These are phyloP conservation scores for Podiceps cristatus DNA, from an alignment of 2,113 vertebrate genomes.

Conservation along the genomic window DNA sequence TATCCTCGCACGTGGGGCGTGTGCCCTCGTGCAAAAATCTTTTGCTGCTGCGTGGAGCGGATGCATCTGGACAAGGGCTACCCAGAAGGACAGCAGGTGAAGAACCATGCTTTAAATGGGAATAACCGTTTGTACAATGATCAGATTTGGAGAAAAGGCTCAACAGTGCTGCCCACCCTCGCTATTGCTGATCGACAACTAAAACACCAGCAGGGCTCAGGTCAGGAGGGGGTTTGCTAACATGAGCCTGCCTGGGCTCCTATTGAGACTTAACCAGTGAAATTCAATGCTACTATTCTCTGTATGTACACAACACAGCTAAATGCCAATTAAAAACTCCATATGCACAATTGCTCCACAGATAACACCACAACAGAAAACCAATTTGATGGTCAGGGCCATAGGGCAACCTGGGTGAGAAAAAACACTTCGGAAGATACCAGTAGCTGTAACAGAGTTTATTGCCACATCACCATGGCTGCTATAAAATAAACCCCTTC, in stretches of 20 bases:
- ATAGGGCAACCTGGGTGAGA: not conserved
- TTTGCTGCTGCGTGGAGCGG: rapidly evolving
- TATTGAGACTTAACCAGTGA: slow-evolving; percentile 34
- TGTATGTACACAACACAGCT: not conserved
- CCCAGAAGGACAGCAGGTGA: rapidly evolving
- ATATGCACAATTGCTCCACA: not conserved
- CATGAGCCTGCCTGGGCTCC: not conserved
- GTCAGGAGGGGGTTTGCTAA: not conserved
- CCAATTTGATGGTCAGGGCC: not conserved
- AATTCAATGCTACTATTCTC: not conserved
- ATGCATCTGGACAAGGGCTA: not conserved
- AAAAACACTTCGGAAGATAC: not conserved
- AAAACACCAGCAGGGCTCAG: not conserved
- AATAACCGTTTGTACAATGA: not conserved
- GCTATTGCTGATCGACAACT: not conserved
- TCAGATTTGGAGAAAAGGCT: not conserved
- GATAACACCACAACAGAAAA: not conserved
- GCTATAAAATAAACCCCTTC: not conserved
- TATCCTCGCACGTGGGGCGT: rapidly evolving
- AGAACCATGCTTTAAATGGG: not conserved
- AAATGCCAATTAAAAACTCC: not conserved
- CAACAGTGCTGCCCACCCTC: not conserved
- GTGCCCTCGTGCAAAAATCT: not conserved
- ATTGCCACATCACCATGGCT: slow-evolving; percentile 11
- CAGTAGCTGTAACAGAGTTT: slow-evolving; percentile 7